Percentiles rank a stretch among this genome's conserved stretches.
Conservation (phyloP, 53 echinoderm and acorn worm genomes). For the Glandiceps talaboti region DNA sequence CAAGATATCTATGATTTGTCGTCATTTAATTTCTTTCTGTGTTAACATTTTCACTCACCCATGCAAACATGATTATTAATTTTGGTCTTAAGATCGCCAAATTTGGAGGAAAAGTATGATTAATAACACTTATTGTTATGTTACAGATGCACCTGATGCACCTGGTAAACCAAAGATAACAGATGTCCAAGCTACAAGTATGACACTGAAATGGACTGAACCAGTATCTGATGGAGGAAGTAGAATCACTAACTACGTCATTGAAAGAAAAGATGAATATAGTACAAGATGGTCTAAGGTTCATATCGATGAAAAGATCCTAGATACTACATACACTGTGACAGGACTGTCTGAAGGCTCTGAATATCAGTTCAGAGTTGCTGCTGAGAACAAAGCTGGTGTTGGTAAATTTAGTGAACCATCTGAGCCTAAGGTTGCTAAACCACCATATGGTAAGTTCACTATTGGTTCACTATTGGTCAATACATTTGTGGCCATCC, state of each 20-base stretch:
- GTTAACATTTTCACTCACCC: no score
- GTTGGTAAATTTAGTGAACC: conserved; percentile 45
- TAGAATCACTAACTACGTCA: conserved; percentile 23
- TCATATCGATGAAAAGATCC: conserved; percentile 24
- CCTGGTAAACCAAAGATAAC: conserved; percentile 43
- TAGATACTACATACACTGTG: conserved; percentile 40
- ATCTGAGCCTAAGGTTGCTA: conserved; percentile 38
- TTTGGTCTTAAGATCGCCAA: no score
- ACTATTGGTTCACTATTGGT: no score
- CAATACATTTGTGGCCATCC: no score
- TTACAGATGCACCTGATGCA: conserved; percentile 50
- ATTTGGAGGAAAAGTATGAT: no score
- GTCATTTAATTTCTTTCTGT: no score
- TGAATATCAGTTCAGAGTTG: conserved; percentile 71
- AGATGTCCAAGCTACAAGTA: not conserved
- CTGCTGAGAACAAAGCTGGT: conserved; percentile 42
- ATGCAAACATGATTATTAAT: no score
- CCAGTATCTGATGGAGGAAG: conserved; percentile 35
- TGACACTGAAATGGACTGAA: not conserved
- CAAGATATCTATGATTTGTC: no score
- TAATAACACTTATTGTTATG: no score
- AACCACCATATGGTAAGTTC: conserved; percentile 51
- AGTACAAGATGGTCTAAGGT: conserved; percentile 35
- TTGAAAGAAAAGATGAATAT: conserved; percentile 34
- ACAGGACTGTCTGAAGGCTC: conserved; percentile 56